Evolutionary conservation across 2,888 invertebrate genomes (phyloP), one percentile per base, ranked within the genome.

Genomic region (Dryobota labecula): DNA sequence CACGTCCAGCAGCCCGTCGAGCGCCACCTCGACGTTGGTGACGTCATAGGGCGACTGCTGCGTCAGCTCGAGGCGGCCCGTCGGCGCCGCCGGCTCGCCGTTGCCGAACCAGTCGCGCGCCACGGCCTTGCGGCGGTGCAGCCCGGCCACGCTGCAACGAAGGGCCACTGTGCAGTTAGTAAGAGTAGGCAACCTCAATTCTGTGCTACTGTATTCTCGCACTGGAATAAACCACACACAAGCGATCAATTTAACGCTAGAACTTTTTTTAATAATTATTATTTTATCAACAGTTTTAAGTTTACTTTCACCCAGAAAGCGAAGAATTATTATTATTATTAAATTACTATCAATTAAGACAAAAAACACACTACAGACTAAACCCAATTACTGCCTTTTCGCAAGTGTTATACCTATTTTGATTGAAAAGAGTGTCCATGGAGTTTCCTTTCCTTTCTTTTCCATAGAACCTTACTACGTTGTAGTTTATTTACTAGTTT

Each of bases 61-160:
- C 53, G 97, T 96, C 84, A 99, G 97, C 94, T 98, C 98, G 33
- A 98, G 92, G 91, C 97, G 97, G 15, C 98, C 98, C 87, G 96
- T 97, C 30, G 98, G 95, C 0, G 96, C 92, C 49, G 97, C 92
- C 0, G 94, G 92, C 73, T 97, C 96, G 0, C 98, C 98, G 92
- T 98, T 98, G 8, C 98, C 97, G 92, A 98, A 98, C 99, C 99
- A 99, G 87, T 98, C 98, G 86, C 97, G 97, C 0, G 97, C 98
- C 1, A 99, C 98, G 0, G 98, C 98, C 93, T 98, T 98, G 72
- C 98, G 97, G 11, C 98, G 96, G 87, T 97, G 97, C 11, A 98
- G 96, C 0, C 98, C 97, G 66, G 96, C 96, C 79, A 98, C 97
- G 70, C 98, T 98, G 88, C n/a, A n/a, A n/a, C n/a, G n/a, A n/a